Conservation (phyloP, 2,888 invertebrate genomes). For the Thalpophila matura region DNA sequence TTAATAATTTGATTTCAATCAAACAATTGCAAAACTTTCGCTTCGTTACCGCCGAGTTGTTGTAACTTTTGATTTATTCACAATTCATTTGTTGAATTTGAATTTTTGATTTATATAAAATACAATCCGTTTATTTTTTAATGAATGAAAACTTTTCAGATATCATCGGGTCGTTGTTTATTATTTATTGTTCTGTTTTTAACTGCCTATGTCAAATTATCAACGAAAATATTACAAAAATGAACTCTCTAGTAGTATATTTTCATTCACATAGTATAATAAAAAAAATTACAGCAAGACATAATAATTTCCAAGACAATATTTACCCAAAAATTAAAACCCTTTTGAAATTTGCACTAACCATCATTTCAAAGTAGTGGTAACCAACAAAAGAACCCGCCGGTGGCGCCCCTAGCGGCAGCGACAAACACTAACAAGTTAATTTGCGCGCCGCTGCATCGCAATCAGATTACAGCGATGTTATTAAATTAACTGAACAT, state of each 20-base stretch:
- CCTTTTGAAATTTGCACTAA: neutral
- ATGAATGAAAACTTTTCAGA: conserved; percentile 48
- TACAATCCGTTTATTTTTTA: conserved; percentile 60
- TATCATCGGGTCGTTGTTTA: conserved; percentile 4
- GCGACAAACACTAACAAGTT: conserved; percentile 47
- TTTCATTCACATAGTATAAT: too few relatives aligned
- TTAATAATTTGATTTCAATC: conserved; percentile 69
- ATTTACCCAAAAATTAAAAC: too few relatives aligned
- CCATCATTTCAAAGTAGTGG: neutral
- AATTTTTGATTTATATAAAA: conserved; percentile 71
- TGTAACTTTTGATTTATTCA: conserved; percentile 72
- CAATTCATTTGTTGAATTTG: conserved; percentile 70
- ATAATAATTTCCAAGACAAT: too few relatives aligned
- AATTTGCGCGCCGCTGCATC: conserved; percentile 52
- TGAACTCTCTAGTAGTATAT: too few relatives aligned
- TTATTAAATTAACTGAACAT: conserved; percentile 58
- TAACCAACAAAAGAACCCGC: conserved; percentile 34
- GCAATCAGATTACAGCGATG: conserved; percentile 52
- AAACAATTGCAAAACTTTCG: conserved; percentile 66
- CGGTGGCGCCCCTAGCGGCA: conserved; percentile 36
- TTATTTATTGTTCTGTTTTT: too few relatives aligned
- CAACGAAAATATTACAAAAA: too few relatives aligned
- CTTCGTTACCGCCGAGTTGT: conserved; percentile 65
- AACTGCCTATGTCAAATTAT: too few relatives aligned
- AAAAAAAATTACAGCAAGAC: too few relatives aligned